Evolutionary conservation across 1,140 invertebrate species (phyloP).

Genomic region (Apis dorsata): DNA sequence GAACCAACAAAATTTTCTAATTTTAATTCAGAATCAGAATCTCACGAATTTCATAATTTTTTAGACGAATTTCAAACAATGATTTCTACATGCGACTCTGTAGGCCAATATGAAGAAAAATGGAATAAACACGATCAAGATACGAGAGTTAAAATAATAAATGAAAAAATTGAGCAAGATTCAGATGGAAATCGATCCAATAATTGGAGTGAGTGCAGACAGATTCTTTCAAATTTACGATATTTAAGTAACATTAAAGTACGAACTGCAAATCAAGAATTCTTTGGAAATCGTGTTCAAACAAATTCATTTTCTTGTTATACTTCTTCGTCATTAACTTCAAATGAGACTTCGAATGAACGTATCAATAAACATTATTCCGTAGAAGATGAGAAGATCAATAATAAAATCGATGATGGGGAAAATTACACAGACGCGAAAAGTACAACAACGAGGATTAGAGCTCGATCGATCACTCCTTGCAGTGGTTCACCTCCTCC

Average conservation of each 20-base stretch:
- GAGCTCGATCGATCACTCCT: slow-evolving; percentile 8
- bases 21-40: slow-evolving; percentile 3
- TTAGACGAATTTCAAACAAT: background rate
- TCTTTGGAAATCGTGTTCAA: background rate
- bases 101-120: background rate
- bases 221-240: slow-evolving; percentile 15
- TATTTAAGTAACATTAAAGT: background rate
- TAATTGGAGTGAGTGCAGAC: slow-evolving; percentile 39
- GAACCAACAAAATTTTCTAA: background rate
- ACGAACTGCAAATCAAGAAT: background rate
- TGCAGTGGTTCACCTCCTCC: slow-evolving; percentile 8
- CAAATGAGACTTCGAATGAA: background rate
- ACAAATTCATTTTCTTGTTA: background rate
- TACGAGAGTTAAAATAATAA: background rate
- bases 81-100: background rate
- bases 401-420: background rate
- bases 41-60: background rate
- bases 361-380: background rate
- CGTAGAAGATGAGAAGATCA: background rate
- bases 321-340: background rate
- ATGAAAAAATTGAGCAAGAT: slow-evolving; percentile 12
- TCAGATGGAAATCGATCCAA: background rate
- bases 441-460: background rate
- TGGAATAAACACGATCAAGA: too few species aligned
- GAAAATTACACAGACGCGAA: background rate